Evolutionary conservation across 1,140 invertebrate genomes (phyloP).

Genomic region (Cataglyphis hispanica): DNA sequence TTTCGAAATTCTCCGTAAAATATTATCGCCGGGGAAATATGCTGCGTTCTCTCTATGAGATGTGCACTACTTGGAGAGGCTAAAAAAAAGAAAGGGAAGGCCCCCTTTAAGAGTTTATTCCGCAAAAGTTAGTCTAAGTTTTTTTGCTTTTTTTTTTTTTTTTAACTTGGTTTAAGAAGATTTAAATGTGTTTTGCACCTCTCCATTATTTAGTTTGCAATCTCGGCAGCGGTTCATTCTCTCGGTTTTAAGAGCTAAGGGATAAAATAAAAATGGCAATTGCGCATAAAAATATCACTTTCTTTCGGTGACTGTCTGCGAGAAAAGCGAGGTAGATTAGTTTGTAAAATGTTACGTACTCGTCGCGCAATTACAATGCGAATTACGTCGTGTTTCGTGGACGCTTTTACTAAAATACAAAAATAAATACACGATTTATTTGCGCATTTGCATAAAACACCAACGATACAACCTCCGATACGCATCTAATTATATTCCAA

Average conservation of each 20-base stretch:
- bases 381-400: constrained; percentile 26
- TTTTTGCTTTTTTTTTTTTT: too few species aligned
- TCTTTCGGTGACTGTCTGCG: constrained; percentile 17
- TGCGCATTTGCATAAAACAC: constrained; percentile 58
- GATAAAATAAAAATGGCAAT: constrained; percentile 36
- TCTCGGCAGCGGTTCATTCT: constrained; percentile 3
- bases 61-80: constrained; percentile 17
- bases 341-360: background rate
- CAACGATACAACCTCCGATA: constrained; percentile 12
- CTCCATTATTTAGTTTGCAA: constrained; percentile 52
- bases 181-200: constrained; percentile 59
- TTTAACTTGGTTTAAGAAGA: constrained; percentile 67
- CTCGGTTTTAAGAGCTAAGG: background rate
- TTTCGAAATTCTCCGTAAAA: constrained; percentile 55
- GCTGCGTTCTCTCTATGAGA: constrained; percentile 20
- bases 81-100: constrained; percentile 9
- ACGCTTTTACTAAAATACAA: constrained; percentile 28
- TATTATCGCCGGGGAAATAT: constrained; percentile 51
- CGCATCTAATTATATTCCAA: constrained; percentile 59
- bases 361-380: constrained; percentile 24
- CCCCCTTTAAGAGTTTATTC: constrained; percentile 39
- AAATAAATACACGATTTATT: constrained; percentile 46
- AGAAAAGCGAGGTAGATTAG: background rate
- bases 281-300: constrained; percentile 20
- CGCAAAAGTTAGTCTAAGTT: constrained; percentile 37